A percentile compares a stretch with the other conserved stretches of the same genome.
Evolutionary conservation across 2,113 vertebrate species (phyloP).

Genomic region (Hypanus sabinus): DNA sequence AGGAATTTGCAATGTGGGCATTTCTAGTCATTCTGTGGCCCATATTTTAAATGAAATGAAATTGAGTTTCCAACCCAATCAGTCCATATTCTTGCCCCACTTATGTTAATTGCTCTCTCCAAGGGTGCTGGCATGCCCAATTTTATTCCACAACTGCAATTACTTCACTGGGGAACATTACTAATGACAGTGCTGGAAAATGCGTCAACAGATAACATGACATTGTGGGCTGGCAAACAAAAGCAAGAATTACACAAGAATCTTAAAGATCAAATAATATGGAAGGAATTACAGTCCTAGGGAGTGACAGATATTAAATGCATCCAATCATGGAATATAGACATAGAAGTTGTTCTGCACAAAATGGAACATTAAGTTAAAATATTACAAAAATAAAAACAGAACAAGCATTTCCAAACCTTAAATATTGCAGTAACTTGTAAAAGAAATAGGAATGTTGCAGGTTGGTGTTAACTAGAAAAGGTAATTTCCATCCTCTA

Average conservation of each 20-base stretch:
- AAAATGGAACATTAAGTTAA: neutral
- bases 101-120: neutral
- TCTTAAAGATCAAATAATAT: neutral
- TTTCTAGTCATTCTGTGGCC: neutral
- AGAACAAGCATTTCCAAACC: neutral
- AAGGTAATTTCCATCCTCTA: neutral
- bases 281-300: neutral
- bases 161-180: neutral
- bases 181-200: neutral
- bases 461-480: neutral
- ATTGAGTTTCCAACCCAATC: neutral
- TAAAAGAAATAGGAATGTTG: neutral
- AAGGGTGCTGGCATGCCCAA: neutral
- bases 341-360: neutral
- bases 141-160: neutral
- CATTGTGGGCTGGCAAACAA: neutral
- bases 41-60: neutral
- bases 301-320: neutral
- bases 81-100: neutral
- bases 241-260: neutral
- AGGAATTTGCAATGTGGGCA: neutral
- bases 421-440: neutral
- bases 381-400: neutral
- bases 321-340: neutral
- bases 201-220: neutral